phyloP scores from a whole-genome alignment of 2,797 vertebrate species.

The Sylvilagus floridanus region DNA sequence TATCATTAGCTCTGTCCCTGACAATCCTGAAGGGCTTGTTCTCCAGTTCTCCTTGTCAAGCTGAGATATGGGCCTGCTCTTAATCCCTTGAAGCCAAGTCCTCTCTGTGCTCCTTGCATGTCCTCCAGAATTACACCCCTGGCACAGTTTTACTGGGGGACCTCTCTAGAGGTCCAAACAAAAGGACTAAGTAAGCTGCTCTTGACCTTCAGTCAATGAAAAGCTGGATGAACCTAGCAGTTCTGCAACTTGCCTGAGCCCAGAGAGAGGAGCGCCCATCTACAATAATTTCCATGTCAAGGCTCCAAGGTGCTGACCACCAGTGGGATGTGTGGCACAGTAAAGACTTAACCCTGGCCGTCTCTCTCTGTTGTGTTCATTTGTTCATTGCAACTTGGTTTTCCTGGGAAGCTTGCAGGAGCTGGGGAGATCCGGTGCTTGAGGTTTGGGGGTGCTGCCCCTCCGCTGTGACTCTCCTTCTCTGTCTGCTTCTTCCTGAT shows the following conservation, averaged over 20 bases:
- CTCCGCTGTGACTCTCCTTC: not conserved
- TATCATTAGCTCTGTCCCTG: too few species aligned
- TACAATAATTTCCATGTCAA: not conserved
- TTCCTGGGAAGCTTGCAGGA: not conserved
- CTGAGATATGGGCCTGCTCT: not conserved
- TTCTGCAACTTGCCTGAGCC: not conserved
- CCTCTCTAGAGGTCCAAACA: not conserved
- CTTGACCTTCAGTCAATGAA: not conserved
- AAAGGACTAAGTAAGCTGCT: not conserved
- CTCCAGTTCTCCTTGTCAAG: not conserved
- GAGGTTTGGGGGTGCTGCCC: too few species aligned
- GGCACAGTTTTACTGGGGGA: not conserved
- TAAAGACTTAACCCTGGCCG: not conserved
- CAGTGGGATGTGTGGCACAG: accelerated
- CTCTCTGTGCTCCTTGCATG: not conserved
- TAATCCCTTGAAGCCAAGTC: not conserved
- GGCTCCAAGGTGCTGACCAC: not conserved
- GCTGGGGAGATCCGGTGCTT: not conserved
- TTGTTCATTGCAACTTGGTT: not conserved
- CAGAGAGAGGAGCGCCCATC: not conserved
- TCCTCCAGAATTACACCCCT: not conserved
- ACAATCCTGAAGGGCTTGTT: not conserved
- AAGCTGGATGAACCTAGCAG: not conserved
- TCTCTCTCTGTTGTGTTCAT: not conserved
- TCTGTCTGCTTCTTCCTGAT: not conserved